Conservation (phyloP, 92 coral and sea anemone genomes). For the Micromussa lordhowensis region DNA sequence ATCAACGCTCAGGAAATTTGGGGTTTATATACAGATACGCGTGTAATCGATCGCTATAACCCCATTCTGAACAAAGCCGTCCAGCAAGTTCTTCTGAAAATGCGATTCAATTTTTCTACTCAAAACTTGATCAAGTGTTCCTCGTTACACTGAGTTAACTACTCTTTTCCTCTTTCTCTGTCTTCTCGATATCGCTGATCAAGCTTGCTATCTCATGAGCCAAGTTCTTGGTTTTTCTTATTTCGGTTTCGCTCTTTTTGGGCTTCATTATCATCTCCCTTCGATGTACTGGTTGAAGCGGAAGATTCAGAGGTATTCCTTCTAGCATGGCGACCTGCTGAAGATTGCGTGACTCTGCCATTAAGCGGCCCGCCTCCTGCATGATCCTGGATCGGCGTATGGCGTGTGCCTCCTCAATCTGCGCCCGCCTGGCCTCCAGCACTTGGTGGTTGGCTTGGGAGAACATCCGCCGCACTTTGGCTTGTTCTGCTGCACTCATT, state of each 20-base stretch:
- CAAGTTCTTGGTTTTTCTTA: constrained; percentile 4
- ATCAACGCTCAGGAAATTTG: not conserved
- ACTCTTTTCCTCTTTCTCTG: not conserved
- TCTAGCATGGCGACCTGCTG: constrained; percentile 35
- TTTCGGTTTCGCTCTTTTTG: constrained; percentile 8
- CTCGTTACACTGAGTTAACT: not conserved
- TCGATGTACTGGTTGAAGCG: not conserved
- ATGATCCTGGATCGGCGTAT: constrained; percentile 38
- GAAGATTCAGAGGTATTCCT: constrained; percentile 42
- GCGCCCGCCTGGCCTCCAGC: constrained; percentile 27
- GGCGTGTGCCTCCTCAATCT: constrained; percentile 12
- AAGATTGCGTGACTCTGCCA: constrained; percentile 48
- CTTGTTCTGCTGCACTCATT: constrained; percentile 24
- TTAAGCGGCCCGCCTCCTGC: constrained; percentile 35
- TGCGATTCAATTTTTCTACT: too few species aligned
- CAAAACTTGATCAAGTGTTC: constrained; percentile 2
- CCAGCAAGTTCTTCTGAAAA: not conserved
- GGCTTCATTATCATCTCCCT: constrained; percentile 21
- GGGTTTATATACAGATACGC: constrained; percentile 10
- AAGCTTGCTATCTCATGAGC: constrained; percentile 26
- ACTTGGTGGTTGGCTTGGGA: constrained; percentile 40
- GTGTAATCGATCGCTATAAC: not conserved
- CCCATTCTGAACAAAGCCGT: not conserved
- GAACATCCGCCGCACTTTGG: constrained; percentile 17
- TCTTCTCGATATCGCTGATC: constrained; percentile 33